Conservation (phyloP, 2,797 vertebrate species). For the Bryconaethiops microstoma region DNA sequence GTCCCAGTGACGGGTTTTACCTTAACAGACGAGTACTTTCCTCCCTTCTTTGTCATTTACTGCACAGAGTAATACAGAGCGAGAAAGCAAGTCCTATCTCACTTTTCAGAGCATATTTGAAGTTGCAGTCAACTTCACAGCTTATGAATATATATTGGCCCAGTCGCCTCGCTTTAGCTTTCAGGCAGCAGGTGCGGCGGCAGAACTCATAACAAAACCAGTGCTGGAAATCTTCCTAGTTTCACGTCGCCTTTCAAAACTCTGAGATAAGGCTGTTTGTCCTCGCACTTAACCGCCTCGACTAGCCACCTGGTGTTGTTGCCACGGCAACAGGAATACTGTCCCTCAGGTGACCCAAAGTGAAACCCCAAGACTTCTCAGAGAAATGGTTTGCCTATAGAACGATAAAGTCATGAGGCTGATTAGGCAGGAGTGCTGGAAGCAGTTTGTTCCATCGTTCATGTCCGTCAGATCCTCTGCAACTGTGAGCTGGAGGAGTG, state of each 20-base stretch:
- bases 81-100: background rate
- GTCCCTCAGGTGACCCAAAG: background rate
- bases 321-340: background rate
- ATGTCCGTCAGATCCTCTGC: conserved; percentile 29
- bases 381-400: background rate
- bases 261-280: conserved; percentile 17
- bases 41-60: background rate
- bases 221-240: background rate
- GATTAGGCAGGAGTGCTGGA: background rate
- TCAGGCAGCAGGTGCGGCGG: conserved; percentile 28
- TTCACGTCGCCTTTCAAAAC: conserved; percentile 1
- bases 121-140: too few relatives aligned
- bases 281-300: background rate
- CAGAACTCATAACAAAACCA: conserved; percentile 30
- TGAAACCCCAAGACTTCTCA: background rate
- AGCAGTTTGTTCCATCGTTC: too few relatives aligned
- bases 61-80: background rate
- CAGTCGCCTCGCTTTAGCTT: background rate
- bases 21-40: background rate
- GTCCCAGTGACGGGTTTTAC: background rate
- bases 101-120: background rate
- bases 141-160: too few relatives aligned
- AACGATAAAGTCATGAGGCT: background rate
- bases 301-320: conserved; percentile 12
- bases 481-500: conserved; percentile 1